Percentiles rank a stretch among this genome's conserved stretches.
Evolutionary conservation across 2,113 vertebrate species (phyloP).

Genomic region (Pyrgilauda ruficollis): DNA sequence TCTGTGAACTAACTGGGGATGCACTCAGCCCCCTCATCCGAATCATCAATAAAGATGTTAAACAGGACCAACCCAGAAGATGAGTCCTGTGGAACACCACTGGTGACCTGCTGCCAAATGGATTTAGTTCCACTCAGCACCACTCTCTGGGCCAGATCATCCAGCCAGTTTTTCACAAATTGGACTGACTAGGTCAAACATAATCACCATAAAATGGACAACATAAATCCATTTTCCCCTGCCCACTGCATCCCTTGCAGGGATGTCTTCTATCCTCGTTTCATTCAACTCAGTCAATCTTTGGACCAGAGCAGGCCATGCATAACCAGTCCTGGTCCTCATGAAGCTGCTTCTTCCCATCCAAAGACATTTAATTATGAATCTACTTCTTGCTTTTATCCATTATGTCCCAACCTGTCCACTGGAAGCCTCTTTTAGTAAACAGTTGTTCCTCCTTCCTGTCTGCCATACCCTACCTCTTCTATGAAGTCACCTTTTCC

Average conservation of each 20-base stretch:
- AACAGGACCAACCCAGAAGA: background rate
- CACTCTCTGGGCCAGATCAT: background rate
- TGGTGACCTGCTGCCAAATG: background rate
- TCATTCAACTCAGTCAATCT: background rate
- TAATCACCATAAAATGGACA: background rate
- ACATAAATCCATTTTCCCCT: background rate
- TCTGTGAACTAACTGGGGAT: rapidly evolving
- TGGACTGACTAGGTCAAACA: background rate
- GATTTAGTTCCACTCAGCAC: background rate
- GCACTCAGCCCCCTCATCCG: background rate
- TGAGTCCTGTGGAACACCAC: background rate
- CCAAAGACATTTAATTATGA: background rate
- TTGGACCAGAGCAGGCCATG: background rate
- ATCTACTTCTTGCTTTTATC: background rate
- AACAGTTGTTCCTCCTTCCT: background rate
- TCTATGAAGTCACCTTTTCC: background rate
- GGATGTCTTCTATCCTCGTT: background rate
- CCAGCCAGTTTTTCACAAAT: background rate
- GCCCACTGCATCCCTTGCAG: background rate
- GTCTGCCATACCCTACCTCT: background rate
- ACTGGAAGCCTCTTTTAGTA: background rate
- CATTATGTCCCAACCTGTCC: background rate
- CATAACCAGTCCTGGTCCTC: background rate
- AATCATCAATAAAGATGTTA: background rate
- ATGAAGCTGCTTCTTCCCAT: background rate